phyloP scores from a whole-genome alignment of 2,113 vertebrate genomes.

The Cheilinus undulatus region DNA sequence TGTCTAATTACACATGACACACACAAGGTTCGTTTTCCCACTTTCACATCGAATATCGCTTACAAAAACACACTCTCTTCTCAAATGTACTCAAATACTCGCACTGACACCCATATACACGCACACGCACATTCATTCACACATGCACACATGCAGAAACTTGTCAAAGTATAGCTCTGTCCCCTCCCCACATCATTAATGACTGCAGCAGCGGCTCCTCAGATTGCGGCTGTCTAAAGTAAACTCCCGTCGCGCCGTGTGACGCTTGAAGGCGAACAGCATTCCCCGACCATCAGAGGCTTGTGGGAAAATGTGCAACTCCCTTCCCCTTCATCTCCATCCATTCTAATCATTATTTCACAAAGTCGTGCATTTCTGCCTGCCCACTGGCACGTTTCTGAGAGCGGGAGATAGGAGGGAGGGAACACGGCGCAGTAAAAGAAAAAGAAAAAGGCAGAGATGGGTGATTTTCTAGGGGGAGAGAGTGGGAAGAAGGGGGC shows the following conservation, averaged over 20 bases:
- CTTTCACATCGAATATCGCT: constrained; percentile 1
- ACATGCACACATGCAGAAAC: constrained; percentile 54
- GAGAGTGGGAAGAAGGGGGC: constrained; percentile 89
- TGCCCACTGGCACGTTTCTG: constrained; percentile 96
- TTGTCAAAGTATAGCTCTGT: constrained; percentile 69
- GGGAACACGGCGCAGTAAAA: constrained; percentile 64
- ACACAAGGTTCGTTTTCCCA: constrained; percentile 29
- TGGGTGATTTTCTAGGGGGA: constrained; percentile 74
- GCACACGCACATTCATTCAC: constrained; percentile 19
- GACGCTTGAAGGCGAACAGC: constrained; percentile 75
- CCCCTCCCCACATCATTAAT: constrained; percentile 80
- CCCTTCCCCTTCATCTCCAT: constrained; percentile 88
- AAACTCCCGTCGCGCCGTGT: constrained; percentile 75
- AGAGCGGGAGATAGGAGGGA: constrained; percentile 83
- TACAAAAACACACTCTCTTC: constrained; percentile 18
- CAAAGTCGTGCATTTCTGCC: constrained; percentile 92
- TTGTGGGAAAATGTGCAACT: constrained; percentile 77
- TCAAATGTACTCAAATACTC: constrained; percentile 9
- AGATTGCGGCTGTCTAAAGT: constrained; percentile 77
- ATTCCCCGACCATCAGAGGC: constrained; percentile 79
- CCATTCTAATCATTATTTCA: constrained; percentile 97
- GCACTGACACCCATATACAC: background rate
- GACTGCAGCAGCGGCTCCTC: constrained; percentile 72
- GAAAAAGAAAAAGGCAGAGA: constrained; percentile 74
- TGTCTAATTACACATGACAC: constrained; percentile 34